These are phyloP conservation scores for Aptenodytes patagonicus DNA, from an alignment of 2,113 vertebrate genomes.

Conservation along the genomic window DNA sequence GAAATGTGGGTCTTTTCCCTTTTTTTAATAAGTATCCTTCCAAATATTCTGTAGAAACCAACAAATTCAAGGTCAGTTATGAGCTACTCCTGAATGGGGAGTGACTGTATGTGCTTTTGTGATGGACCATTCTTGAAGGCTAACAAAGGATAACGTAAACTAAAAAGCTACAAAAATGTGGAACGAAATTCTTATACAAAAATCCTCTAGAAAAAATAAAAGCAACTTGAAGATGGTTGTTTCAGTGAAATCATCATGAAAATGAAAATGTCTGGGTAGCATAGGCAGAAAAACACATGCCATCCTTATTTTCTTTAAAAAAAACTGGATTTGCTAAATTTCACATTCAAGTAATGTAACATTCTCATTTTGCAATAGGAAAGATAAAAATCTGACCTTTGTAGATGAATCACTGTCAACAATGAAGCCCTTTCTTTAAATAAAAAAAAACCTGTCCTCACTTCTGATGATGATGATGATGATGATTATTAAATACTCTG, in stretches of 20 bases:
- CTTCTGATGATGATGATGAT: background rate
- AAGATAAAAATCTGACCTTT: background rate
- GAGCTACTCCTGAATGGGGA: background rate
- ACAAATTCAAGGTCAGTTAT: background rate
- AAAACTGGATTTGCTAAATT: background rate
- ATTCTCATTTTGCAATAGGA: background rate
- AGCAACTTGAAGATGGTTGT: accelerated
- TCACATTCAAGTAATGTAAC: background rate
- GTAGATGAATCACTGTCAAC: background rate
- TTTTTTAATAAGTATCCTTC: background rate
- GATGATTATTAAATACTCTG: background rate
- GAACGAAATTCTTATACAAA: background rate
- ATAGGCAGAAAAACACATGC: accelerated
- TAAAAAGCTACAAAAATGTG: background rate
- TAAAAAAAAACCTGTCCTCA: background rate
- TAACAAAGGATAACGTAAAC: background rate
- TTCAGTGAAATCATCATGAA: background rate
- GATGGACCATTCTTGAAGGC: background rate
- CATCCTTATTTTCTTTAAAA: background rate
- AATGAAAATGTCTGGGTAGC: background rate
- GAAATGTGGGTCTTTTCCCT: background rate
- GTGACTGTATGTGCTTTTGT: background rate
- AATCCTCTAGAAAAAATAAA: background rate
- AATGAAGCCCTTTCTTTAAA: background rate
- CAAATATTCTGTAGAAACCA: background rate